Conservation (phyloP, 2,113 vertebrate species). For the Macquaria australasica region DNA sequence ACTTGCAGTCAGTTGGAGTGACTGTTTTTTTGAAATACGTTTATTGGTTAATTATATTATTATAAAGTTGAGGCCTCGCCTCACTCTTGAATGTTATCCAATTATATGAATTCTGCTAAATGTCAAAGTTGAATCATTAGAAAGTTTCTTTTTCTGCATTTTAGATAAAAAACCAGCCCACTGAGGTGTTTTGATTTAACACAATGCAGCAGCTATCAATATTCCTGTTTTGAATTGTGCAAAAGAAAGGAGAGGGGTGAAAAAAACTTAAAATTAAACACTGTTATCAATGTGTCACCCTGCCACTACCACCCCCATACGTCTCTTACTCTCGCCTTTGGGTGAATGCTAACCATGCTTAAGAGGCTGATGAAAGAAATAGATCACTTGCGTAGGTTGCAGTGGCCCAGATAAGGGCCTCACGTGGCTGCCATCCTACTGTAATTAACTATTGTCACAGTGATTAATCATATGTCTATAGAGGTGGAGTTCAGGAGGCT, state of each 20-base stretch:
- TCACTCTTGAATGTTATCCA: background rate
- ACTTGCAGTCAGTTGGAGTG: background rate
- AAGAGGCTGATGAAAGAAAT: slow-evolving; percentile 61
- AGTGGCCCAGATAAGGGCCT: slow-evolving; percentile 74
- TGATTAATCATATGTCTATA: slow-evolving; percentile 75
- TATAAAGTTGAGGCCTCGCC: background rate
- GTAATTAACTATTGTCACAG: slow-evolving; percentile 78
- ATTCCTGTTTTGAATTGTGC: slow-evolving; percentile 15
- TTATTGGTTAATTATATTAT: background rate
- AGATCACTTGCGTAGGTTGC: slow-evolving; percentile 62
- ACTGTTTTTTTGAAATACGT: background rate
- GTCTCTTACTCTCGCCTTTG: slow-evolving; percentile 23
- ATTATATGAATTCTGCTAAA: background rate
- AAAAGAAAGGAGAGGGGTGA: background rate
- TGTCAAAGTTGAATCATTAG: background rate
- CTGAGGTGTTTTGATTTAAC: slow-evolving; percentile 4
- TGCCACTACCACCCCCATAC: slow-evolving; percentile 13
- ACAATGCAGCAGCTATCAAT: slow-evolving; percentile 30
- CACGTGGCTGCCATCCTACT: slow-evolving; percentile 57
- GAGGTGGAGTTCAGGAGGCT: slow-evolving; percentile 55
- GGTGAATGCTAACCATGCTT: slow-evolving; percentile 43
- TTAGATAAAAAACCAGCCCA: background rate
- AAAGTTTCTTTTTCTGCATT: background rate
- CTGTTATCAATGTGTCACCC: slow-evolving; percentile 34
- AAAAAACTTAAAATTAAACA: slow-evolving; percentile 24